These are phyloP conservation scores for Phortica okadai DNA, from an alignment of 2,888 invertebrate genomes.

Conservation along the genomic window DNA sequence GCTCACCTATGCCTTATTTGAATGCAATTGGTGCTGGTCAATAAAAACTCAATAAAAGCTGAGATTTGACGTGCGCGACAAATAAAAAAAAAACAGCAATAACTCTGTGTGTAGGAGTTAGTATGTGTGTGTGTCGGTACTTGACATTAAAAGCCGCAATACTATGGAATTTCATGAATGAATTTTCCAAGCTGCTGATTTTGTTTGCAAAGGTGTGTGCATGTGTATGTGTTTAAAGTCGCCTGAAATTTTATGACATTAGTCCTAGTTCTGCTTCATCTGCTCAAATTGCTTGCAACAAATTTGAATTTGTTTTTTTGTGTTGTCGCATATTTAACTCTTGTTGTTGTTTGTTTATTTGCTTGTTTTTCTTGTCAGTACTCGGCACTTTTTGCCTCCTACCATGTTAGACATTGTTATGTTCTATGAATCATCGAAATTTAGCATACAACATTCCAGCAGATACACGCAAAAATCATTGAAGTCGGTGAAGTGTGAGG, in stretches of 20 bases:
- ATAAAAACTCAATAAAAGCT: neutral
- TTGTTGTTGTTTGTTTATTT: slow-evolving; percentile 15
- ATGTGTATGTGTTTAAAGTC: neutral
- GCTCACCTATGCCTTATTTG: neutral
- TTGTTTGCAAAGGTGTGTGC: slow-evolving; percentile 26
- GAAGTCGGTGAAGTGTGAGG: neutral
- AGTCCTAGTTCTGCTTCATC: too few species aligned
- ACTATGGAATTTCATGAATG: slow-evolving; percentile 40
- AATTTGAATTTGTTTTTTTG: too few species aligned
- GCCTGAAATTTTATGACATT: neutral
- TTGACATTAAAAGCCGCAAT: neutral
- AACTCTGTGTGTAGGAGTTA: neutral
- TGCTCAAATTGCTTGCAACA: too few species aligned
- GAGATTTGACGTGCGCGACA: neutral
- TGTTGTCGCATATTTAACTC: neutral
- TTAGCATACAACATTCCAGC: slow-evolving; percentile 28
- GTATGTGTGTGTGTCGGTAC: neutral
- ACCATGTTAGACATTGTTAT: neutral
- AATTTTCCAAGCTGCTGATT: slow-evolving; percentile 43
- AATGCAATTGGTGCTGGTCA: neutral
- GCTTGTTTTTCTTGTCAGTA: neutral
- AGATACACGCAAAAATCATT: neutral
- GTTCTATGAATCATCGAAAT: slow-evolving; percentile 33
- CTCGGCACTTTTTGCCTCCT: too few species aligned
- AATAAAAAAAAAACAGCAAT: neutral